Evolutionary conservation across 1,140 invertebrate species (phyloP), one percentile per base, ranked within the genome.

Genomic region (Drosophila virilis): DNA sequence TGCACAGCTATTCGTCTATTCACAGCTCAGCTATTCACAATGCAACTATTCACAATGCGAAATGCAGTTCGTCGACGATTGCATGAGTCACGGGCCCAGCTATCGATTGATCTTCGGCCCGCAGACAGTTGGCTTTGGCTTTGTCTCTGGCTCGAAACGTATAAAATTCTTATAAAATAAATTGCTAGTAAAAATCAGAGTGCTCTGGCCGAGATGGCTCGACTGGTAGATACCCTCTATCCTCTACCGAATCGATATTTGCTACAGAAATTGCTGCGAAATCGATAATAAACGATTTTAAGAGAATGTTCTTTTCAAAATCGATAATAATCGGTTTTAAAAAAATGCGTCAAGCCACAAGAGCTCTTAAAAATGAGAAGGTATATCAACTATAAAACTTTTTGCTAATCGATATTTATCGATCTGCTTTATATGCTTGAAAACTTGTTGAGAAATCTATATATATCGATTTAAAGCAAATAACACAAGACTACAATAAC

Each of bases 91-190:
- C 28, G 7, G 22, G 13, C 42, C 7, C 28, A 50, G n/a, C 50
- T 33, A 17, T 52, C 50, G 50, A 52, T 52, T 52, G 50, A 52
- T 52, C 50, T 52, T 33, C 50, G 13, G 50, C 8, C 3, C 32
- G 33, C 32, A 35, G 50, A 35, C 45, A 37, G 40, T 42, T 42
- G 40, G 12, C 40, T 42, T 42, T 42, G 40, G 40, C n/a, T 42
- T 42, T 42, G 40, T 42, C 40, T 42, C 40, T 2, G 40, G n/a
- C n/a, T 1, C 10, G 5, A 40, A 40, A n/a, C 40, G 40, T n/a
- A n/a, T 37, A 37, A 37, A 28, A 28, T 28, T 28, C 22, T 28
- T 28, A 5, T 5, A 28, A 28, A 28, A 28, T 28, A 28, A 28
- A 28, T 28, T 28, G 22, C 22, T 28, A 28, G 3, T 28, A 40